Conservation (phyloP, 2,113 vertebrate species). For the Abramis brama region DNA sequence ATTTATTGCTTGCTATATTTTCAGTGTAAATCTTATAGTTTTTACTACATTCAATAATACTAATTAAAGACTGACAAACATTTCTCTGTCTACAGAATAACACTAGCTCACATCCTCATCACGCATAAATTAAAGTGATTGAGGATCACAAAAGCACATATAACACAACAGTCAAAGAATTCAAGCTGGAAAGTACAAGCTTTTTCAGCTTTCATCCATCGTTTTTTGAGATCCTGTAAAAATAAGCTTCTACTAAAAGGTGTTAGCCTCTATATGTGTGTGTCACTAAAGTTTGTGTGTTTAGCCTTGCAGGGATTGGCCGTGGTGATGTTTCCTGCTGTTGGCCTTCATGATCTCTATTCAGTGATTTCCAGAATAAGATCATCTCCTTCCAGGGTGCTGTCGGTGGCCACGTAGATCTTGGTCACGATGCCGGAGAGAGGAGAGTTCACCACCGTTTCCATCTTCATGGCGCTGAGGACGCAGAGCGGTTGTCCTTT, state of each 20-base stretch:
- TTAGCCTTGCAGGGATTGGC: constrained; percentile 13
- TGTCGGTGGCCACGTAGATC: constrained; percentile 78
- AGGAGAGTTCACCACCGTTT: constrained; percentile 91
- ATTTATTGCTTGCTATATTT: constrained; percentile 43
- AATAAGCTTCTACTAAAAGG: constrained; percentile 12
- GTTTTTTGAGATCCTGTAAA: constrained; percentile 1
- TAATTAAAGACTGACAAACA: constrained; percentile 29
- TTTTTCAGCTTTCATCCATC: background rate
- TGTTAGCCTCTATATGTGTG: background rate
- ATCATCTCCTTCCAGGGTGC: constrained; percentile 90
- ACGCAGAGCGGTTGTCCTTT: constrained; percentile 91
- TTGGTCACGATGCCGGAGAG: constrained; percentile 79
- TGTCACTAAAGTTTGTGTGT: background rate
- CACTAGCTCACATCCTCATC: constrained; percentile 21
- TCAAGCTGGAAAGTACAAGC: background rate
- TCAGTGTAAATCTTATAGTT: constrained; percentile 18
- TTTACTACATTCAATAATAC: constrained; percentile 29
- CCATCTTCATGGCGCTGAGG: constrained; percentile 96
- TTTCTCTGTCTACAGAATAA: constrained; percentile 4
- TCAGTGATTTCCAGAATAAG: constrained; percentile 89
- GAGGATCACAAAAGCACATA: constrained; percentile 34
- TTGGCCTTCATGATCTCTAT: constrained; percentile 43
- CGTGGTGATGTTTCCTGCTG: background rate
- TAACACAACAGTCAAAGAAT: background rate
- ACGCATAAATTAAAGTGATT: constrained; percentile 6